Percentiles rank a stretch among this genome's conserved stretches.
Evolutionary conservation across 2,888 invertebrate genomes (phyloP).

Genomic region (Cerceris ruficornis): DNA sequence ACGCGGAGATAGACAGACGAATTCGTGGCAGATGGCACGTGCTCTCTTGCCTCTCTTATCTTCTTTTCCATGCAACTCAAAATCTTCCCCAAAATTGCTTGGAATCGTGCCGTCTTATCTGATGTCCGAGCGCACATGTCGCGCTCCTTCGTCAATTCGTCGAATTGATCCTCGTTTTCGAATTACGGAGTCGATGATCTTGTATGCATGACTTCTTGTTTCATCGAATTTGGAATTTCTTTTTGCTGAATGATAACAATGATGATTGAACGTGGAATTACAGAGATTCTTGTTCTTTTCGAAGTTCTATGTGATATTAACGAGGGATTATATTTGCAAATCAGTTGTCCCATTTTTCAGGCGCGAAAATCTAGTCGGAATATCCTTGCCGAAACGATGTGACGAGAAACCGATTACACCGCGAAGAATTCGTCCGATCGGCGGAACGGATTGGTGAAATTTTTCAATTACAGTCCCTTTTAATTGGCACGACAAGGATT

Average conservation of each 20-base stretch:
- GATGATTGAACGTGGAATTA: too few species aligned
- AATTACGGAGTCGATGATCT: not conserved
- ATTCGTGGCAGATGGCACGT: constrained; percentile 60
- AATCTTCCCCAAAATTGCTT: constrained; percentile 41
- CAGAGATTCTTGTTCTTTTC: too few species aligned
- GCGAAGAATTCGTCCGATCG: constrained; percentile 48
- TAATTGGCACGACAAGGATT: constrained; percentile 56
- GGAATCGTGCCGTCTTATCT: constrained; percentile 38
- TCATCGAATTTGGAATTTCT: too few species aligned
- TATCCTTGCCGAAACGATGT: not conserved
- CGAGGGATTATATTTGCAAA: constrained; percentile 1
- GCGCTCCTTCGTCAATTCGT: too few species aligned
- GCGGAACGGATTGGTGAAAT: constrained; percentile 38
- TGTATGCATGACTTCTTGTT: too few species aligned
- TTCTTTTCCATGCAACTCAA: constrained; percentile 44
- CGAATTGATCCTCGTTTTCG: too few species aligned
- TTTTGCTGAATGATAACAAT: too few species aligned
- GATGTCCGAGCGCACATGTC: constrained; percentile 14
- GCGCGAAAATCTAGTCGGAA: not conserved
- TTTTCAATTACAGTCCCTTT: constrained; percentile 58
- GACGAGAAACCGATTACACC: not conserved
- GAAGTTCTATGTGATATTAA: not conserved
- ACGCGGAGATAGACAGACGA: constrained; percentile 44
- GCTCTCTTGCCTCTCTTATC: constrained; percentile 52
- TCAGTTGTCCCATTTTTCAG: not conserved